phyloP scores from a whole-genome alignment of 2,113 vertebrate species.

The Platichthys flesus region DNA sequence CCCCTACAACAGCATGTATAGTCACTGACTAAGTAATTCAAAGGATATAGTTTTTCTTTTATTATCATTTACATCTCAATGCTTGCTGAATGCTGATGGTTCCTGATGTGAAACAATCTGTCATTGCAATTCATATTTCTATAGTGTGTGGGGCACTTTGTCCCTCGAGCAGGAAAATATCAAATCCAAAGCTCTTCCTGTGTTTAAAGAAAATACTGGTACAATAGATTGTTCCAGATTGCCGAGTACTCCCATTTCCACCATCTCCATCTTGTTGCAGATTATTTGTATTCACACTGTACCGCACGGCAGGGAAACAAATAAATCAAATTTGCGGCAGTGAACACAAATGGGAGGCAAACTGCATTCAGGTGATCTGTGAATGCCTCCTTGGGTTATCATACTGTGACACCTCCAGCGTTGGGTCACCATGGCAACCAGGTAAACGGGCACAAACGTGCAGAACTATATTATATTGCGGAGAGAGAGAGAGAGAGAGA shows the following conservation, averaged over 20 bases:
- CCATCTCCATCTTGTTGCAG: slow-evolving; percentile 62
- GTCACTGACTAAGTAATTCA: slow-evolving; percentile 57
- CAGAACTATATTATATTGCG: slow-evolving; percentile 78
- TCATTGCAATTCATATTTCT: slow-evolving; percentile 52
- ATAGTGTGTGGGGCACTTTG: slow-evolving; percentile 54
- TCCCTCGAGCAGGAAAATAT: slow-evolving; percentile 60
- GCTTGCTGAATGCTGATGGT: slow-evolving; percentile 41
- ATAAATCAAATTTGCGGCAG: slow-evolving; percentile 68
- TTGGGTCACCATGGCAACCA: slow-evolving; percentile 80
- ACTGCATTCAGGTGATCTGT: slow-evolving; percentile 80
- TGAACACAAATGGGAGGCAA: slow-evolving; percentile 66
- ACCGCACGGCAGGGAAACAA: slow-evolving; percentile 68
- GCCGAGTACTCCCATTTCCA: slow-evolving; percentile 56
- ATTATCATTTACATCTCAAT: slow-evolving; percentile 65
- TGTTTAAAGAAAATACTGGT: slow-evolving; percentile 59
- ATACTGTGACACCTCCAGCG: slow-evolving; percentile 74
- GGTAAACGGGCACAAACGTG: slow-evolving; percentile 77
- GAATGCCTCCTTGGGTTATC: slow-evolving; percentile 80
- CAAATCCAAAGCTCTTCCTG: slow-evolving; percentile 66
- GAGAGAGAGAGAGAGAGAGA: slow-evolving; percentile 47
- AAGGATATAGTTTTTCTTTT: slow-evolving; percentile 39
- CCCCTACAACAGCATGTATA: slow-evolving; percentile 46
- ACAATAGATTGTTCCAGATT: slow-evolving; percentile 69
- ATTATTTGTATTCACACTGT: slow-evolving; percentile 78
- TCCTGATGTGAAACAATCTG: slow-evolving; percentile 47